Evolutionary conservation across 2,113 vertebrate species (phyloP), one percentile per base, ranked within the genome.

Genomic region (Podarcis cretensis): DNA sequence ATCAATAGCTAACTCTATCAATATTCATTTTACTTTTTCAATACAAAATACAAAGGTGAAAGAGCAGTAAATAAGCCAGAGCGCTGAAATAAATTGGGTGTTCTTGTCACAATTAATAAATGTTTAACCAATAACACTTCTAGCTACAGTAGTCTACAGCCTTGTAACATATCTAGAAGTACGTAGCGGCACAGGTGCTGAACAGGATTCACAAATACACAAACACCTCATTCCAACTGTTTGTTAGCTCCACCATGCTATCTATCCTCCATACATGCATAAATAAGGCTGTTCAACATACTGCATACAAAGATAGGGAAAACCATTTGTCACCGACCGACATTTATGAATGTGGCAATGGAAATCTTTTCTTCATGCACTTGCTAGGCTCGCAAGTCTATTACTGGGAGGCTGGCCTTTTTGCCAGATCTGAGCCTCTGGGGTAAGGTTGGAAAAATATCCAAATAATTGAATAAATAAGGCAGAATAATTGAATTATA

Each of bases 61-160:
- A 96, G 97, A 97, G 96, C 96, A 97, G 96, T 96, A 97, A 97
- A 97, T 97, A 98, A 97, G 95, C 93, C 87, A 92, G 94, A 95
- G 96, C 92, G 93, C 93, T 95, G 96, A 97, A 96, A 97, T 97
- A 97, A 97, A 97, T 95, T 97, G 91, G 81, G 95, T 97, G 96
- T 96, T 97, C 97, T 96, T 97, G 97, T 97, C 97, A 97, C 96
- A 96, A 97, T 96, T 97, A 97, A 98, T 98, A 97, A 96, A 97
- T 92, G 96, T 96, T 95, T 94, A 96, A 92, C 95, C 77, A 93
- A 92, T 96, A 97, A 96, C 91, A 94, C 37, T 37, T 86, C 89
- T 89, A 93, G 95, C 91, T 92, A 89, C 90, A 95, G 76, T 94
- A 86, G 84, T 91, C 93, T 89, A 65, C 2, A 86, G 95, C 86